phyloP scores from a whole-genome alignment of 2,888 invertebrate species.

The Oxyteleia sp. region DNA sequence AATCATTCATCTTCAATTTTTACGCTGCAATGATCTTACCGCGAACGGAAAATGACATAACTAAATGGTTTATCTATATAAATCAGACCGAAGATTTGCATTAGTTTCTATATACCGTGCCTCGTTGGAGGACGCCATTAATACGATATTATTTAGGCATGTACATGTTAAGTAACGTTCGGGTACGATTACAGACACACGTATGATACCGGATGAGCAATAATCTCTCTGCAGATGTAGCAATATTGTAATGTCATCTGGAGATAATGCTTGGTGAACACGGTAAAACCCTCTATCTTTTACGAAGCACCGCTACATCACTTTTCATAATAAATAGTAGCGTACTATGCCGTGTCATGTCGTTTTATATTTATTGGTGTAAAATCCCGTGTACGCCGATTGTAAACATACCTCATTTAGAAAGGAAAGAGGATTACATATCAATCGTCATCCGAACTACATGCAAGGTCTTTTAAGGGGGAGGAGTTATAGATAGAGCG shows the following conservation, averaged over 20 bases:
- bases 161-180: slow-evolving; percentile 41
- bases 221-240: slow-evolving; percentile 33
- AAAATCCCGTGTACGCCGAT: slow-evolving; percentile 35
- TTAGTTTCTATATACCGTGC: slow-evolving; percentile 4
- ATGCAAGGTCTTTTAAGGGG: too few relatives aligned
- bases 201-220: slow-evolving; percentile 20
- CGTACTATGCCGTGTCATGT: slow-evolving; percentile 10
- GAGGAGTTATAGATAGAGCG: too few relatives aligned
- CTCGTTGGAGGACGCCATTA: slow-evolving; percentile 19
- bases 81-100: slow-evolving; percentile 47
- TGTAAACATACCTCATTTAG: slow-evolving; percentile 33
- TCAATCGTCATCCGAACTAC: slow-evolving; percentile 39
- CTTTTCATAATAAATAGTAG: slow-evolving; percentile 28
- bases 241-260: slow-evolving; percentile 35
- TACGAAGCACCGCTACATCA: slow-evolving; percentile 5
- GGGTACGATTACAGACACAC: slow-evolving; percentile 40
- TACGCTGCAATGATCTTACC: background rate
- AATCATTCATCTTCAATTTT: slow-evolving; percentile 33
- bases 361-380: slow-evolving; percentile 41
- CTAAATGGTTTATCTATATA: slow-evolving; percentile 52
- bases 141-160: slow-evolving; percentile 43
- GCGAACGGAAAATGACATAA: slow-evolving; percentile 15
- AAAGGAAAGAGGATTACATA: slow-evolving; percentile 37
- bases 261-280: slow-evolving; percentile 29
- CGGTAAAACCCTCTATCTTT: background rate